Base-by-base conservation (phyloP, 2,113 vertebrate species). In the Lycaon pictus region DNA sequence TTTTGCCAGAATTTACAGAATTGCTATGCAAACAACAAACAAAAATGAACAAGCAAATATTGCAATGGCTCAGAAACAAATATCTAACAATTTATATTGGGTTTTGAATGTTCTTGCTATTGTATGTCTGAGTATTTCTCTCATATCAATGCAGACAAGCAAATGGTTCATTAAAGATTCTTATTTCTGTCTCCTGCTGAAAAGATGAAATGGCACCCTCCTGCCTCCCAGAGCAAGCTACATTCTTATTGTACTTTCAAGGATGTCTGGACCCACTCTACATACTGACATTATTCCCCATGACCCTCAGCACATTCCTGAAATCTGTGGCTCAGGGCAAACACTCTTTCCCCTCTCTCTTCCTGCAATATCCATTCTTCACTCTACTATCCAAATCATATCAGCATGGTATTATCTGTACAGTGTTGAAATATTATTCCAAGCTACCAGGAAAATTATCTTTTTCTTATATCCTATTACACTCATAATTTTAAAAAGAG, bases 201-300 rank as follows among this genome's bases (percentile, higher is more conserved):
- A 65, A 37, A 79, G 13, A 25, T 13, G 60, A 53, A 58, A 20
- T 9, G 16, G 29, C 23, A 23, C 2, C 23, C 67, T 53, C 4
- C 17, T 17, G 16, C 2, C 12, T 17, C 53, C 35, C 7, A 51
- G n/a, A 56, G 58, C 27, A 56, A 76, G 17, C 10, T 7, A 32
- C 1, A 2, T 67, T 29, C 55, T 15, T 11, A 43, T 0, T 4
- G 5, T 27, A 19, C 25, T 55, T 27, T 25, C 7, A 0, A 43
- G 53, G 23, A n/a, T 11, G 43, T 19, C 20, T 13, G 23, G 3
- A 15, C 5, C 2, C 17, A 13, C 15, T 8, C 5, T 9, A 27
- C 11, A 23, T 0, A 13, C 19, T 2, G 3, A 25, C 58, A 27
- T 35, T 43, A 0, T 7, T 60, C 1, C 32, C 23, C 12, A 1